Percentiles rank a stretch among this genome's conserved stretches.
These are phyloP conservation scores for Sylvilagus floridanus DNA, from an alignment of 2,797 vertebrate genomes.

Conservation along the genomic window DNA sequence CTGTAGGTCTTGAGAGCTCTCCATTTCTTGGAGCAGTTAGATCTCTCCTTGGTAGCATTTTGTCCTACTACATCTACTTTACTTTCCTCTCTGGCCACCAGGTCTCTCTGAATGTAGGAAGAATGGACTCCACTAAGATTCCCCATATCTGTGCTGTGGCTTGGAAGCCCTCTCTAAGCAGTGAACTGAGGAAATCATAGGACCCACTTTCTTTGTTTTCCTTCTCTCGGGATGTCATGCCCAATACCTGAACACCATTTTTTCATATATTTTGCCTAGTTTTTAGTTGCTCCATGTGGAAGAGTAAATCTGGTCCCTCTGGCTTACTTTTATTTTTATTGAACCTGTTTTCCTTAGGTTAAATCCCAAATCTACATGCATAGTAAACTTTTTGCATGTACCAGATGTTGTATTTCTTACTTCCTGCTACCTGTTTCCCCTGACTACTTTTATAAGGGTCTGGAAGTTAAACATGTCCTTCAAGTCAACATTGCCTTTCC, in stretches of 20 bases:
- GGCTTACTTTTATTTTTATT: constrained; percentile 14
- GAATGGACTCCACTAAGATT: neutral
- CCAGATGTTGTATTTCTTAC: neutral
- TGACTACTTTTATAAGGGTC: constrained; percentile 11
- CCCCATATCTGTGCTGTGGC: neutral
- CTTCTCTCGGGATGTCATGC: neutral
- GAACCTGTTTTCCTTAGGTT: neutral
- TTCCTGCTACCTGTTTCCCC: constrained; percentile 17
- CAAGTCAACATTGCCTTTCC: neutral
- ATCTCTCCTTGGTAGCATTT: neutral
- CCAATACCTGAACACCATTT: neutral
- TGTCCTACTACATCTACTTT: neutral
- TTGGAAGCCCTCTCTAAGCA: neutral
- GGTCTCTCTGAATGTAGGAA: neutral
- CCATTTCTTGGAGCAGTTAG: neutral
- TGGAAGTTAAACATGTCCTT: neutral
- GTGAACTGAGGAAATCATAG: neutral
- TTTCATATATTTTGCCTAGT: constrained; percentile 18
- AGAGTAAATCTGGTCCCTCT: neutral
- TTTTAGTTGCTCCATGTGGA: neutral
- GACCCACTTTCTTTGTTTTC: neutral
- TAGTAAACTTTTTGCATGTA: neutral
- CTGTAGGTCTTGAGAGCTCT: neutral
- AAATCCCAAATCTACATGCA: neutral
- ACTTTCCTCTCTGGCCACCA: neutral